Percentiles rank a stretch among this genome's conserved stretches.
These are phyloP conservation scores for Zapus hudsonius DNA, from an alignment of 2,113 vertebrate genomes.

Conservation along the genomic window DNA sequence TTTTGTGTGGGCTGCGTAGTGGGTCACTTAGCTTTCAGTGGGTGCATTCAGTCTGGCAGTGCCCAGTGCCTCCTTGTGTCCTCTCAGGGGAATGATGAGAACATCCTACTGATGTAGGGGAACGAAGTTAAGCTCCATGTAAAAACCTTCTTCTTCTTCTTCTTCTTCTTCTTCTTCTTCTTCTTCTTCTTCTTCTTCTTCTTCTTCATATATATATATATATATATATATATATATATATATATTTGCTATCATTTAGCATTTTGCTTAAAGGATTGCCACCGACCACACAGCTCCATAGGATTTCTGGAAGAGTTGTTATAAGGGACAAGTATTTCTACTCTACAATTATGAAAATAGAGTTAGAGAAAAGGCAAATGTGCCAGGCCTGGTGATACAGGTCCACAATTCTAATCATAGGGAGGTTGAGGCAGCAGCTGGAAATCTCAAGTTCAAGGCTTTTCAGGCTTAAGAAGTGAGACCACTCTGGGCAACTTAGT, in stretches of 20 bases:
- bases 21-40: not conserved
- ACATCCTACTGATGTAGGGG: not conserved
- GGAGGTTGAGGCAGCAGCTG: not conserved
- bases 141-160: not conserved
- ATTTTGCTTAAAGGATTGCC: slow-evolving; percentile 39
- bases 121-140: not conserved
- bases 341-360: not conserved
- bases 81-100: not conserved
- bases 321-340: not conserved
- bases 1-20: not conserved
- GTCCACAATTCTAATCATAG: not conserved
- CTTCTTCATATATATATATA: too few relatives aligned
- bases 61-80: not conserved
- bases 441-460: not conserved
- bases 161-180: too few relatives aligned
- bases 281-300: not conserved
- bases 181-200: too few relatives aligned
- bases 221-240: too few relatives aligned
- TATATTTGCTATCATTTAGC: slow-evolving; percentile 20
- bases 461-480: not conserved
- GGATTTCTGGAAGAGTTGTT: slow-evolving; percentile 27
- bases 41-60: not conserved
- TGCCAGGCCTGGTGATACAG: not conserved
- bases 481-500: not conserved
- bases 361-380: slow-evolving; percentile 7